These are phyloP conservation scores for Sylvietta virens DNA, from an alignment of 2,113 vertebrate species.

Conservation along the genomic window DNA sequence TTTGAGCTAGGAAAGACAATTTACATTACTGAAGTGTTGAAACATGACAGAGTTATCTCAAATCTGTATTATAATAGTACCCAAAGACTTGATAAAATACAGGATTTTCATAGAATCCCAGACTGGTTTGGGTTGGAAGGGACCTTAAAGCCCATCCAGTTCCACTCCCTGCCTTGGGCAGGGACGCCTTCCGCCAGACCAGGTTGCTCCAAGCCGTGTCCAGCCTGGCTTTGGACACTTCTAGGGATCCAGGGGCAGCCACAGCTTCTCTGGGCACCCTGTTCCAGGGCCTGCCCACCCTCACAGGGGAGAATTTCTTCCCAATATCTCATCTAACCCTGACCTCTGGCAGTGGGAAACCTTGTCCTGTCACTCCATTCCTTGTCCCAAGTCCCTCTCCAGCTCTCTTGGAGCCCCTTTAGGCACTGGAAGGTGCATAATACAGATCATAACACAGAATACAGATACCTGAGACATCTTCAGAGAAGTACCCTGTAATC, in stretches of 20 bases:
- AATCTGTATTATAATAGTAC: neutral
- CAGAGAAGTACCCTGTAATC: neutral
- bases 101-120: neutral
- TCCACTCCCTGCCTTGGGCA: neutral
- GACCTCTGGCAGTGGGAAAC: neutral
- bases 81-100: neutral
- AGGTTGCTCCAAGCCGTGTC: fast-evolving
- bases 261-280: neutral
- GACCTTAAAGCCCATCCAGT: fast-evolving
- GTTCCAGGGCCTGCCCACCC: neutral
- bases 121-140: neutral
- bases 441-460: neutral
- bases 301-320: fast-evolving
- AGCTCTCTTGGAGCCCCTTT: neutral
- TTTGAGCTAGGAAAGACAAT: neutral
- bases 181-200: neutral
- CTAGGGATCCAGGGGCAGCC: neutral
- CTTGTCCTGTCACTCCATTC: neutral
- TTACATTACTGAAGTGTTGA: neutral
- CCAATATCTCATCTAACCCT: fast-evolving
- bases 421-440: neutral
- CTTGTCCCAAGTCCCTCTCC: neutral
- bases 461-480: neutral
- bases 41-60: neutral
- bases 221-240: fast-evolving